These are phyloP conservation scores for Mustelus asterias DNA, from an alignment of 2,113 vertebrate species.

Conservation along the genomic window DNA sequence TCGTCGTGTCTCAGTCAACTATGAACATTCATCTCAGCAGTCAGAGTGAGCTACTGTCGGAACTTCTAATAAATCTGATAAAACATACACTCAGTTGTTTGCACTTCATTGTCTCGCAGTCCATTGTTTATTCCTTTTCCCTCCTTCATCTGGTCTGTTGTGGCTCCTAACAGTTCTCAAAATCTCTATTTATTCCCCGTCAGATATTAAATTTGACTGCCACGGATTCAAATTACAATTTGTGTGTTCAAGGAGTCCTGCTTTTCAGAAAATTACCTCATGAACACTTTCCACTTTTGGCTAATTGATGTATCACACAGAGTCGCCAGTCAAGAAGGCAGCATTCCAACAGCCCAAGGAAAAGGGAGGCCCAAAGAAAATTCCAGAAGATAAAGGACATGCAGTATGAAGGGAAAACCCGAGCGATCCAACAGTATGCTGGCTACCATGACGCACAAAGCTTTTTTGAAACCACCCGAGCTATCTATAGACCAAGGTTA, in stretches of 20 bases:
- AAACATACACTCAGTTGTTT: neutral
- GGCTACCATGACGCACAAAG: no score
- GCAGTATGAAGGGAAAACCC: no score
- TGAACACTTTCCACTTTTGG: neutral
- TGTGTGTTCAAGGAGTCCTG: neutral
- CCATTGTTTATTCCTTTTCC: neutral
- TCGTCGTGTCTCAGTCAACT: neutral
- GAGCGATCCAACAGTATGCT: no score
- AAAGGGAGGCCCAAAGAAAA: no score
- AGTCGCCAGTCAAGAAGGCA: no score
- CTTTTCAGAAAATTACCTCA: neutral
- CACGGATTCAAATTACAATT: neutral
- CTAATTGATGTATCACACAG: neutral
- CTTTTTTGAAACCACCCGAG: no score
- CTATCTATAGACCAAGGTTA: no score
- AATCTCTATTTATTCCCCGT: neutral
- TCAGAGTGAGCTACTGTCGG: neutral
- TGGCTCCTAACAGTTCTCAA: neutral
- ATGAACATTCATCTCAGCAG: neutral
- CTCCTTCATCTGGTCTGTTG: neutral
- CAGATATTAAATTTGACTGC: neutral
- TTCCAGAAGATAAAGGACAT: no score
- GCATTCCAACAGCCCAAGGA: no score
- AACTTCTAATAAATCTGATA: neutral
- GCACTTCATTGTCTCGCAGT: neutral